phyloP scores from a whole-genome alignment of 2,888 invertebrate genomes.

The Spodoptera picta region DNA sequence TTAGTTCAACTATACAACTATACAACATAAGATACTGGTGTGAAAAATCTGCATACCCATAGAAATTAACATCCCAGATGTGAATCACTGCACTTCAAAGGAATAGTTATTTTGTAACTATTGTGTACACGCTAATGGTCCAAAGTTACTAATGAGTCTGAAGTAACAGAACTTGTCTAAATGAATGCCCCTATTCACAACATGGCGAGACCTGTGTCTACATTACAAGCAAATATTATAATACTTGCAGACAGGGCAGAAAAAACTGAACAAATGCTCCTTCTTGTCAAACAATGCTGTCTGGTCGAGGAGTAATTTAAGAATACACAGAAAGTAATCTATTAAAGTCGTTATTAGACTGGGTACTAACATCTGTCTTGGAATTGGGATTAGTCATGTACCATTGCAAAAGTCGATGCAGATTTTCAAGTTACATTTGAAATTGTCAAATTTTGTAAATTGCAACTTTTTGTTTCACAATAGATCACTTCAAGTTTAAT shows the following conservation, averaged over 20 bases:
- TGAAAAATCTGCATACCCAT: conserved; percentile 7
- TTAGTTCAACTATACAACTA: too few species aligned
- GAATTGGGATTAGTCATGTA: too few species aligned
- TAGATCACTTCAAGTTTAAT: too few species aligned
- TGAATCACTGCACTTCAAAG: conserved; percentile 70
- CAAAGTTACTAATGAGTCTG: conserved; percentile 64
- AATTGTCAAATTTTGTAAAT: too few species aligned
- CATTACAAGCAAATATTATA: conserved; percentile 14
- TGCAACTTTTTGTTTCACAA: too few species aligned
- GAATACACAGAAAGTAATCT: conserved; percentile 4
- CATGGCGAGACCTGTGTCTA: conserved; percentile 40
- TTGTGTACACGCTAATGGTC: conserved; percentile 67
- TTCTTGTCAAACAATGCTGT: conserved; percentile 38
- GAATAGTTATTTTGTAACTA: conserved; percentile 61
- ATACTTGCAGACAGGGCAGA: conserved; percentile 44
- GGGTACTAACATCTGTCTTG: neutral
- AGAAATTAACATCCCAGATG: conserved; percentile 32
- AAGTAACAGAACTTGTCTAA: conserved; percentile 52
- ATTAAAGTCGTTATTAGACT: neutral
- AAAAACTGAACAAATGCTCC: conserved; percentile 43
- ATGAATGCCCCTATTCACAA: conserved; percentile 52
- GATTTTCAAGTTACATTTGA: too few species aligned
- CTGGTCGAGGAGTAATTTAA: conserved; percentile 15
- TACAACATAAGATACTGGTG: neutral
- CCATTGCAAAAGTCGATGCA: too few species aligned